Evolutionary conservation across 2,113 vertebrate species (phyloP).

Genomic region (Oxygymnocypris stewartii): DNA sequence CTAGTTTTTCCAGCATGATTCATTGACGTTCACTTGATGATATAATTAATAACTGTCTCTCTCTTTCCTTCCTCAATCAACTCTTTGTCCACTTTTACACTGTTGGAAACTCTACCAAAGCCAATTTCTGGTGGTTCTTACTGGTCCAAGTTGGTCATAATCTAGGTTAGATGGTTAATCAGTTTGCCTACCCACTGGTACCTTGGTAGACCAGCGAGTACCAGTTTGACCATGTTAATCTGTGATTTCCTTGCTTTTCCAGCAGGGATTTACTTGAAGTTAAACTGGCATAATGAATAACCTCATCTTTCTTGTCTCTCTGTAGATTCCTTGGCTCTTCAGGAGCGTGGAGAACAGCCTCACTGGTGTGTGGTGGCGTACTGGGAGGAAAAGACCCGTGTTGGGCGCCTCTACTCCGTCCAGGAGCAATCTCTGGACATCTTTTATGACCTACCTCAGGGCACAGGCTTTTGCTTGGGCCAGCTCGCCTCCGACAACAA

Average conservation of each 20-base stretch:
- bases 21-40: not conserved
- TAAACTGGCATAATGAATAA: not conserved
- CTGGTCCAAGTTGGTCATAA: not conserved
- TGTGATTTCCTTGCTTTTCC: not conserved
- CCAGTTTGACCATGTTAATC: not conserved
- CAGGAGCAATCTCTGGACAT: slow-evolving; percentile 98
- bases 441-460: slow-evolving; percentile 99
- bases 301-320: slow-evolving; percentile 24
- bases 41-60: not conserved
- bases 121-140: not conserved
- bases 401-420: slow-evolving; percentile 97
- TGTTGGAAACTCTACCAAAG: not conserved
- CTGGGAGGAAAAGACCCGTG: slow-evolving; percentile 98
- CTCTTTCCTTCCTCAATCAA: too few relatives aligned
- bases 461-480: slow-evolving; percentile 98
- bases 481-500: slow-evolving; percentile 97
- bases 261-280: not conserved
- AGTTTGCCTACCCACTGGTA: not conserved
- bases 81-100: too few relatives aligned
- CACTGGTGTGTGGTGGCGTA: slow-evolving; percentile 99
- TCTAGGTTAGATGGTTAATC: not conserved
- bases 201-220: not conserved
- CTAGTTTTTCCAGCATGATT: not conserved
- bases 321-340: slow-evolving; percentile 91
- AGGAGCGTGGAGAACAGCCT: slow-evolving; percentile 89